Base-by-base conservation (phyloP, 1,140 invertebrate species). In the Sminthurides bifidus region DNA sequence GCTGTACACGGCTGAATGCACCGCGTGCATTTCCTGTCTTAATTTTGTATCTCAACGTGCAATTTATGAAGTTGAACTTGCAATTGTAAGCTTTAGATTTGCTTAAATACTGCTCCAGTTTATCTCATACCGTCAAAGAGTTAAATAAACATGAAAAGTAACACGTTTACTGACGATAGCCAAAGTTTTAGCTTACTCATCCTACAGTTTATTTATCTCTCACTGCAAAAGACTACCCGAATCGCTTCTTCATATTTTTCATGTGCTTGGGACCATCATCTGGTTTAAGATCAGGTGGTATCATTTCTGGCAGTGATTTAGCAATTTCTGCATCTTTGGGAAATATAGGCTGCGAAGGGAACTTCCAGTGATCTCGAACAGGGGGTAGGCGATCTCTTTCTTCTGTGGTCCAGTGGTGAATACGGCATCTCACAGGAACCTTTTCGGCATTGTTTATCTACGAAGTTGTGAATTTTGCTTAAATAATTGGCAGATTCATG, bases 371-470 rank as follows among this genome's bases (percentile, higher is more conserved):
- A 24, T 53, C 46, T n/a, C 45, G 17, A 17, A 54, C 29, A 15
- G 29, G 58, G 5, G 67, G 64, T 19, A 68, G 38, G 6, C 63
- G 57, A 2, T 68, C 54, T 17, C 56, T 48, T 15, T 51, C 24
- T 30, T 66, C 49, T 21, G 66, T 66, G 2, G 66, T 51, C 66
- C 66, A 71, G 35, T 73, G 71, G 52, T 71, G 66, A 57, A 74
- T 61, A 24, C 66, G 54, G 50, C 71, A 72, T 27, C 71, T 50
- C 5, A 73, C 69, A 10, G 59, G 57, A 3, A 69, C 66, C 67
- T 79, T 76, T 69, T 87, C 84, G 23, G 71, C 73, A 29, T 84
- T 77, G 69, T 85, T 86, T 57, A 78, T 73, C 76, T 78, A 57
- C 15, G 60, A 64, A 44, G 31, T 1, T 45, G 2, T n/a, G n/a